Percentiles rank a stretch among this genome's conserved stretches.
These are phyloP conservation scores for Otolemur crassicaudatus DNA, from an alignment of 2,797 vertebrate genomes.

Conservation along the genomic window DNA sequence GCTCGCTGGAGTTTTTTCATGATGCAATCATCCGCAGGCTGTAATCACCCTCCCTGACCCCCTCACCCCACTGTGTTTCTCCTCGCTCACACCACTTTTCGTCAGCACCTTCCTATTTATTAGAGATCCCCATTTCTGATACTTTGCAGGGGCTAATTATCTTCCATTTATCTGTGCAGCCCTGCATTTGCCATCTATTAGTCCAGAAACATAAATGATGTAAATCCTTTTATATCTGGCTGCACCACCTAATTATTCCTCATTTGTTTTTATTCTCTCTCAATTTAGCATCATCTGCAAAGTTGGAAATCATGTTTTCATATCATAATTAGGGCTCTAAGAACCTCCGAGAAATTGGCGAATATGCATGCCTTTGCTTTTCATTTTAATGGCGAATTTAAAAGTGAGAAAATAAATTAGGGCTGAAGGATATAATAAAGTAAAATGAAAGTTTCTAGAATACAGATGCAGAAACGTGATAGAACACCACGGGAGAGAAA, in stretches of 20 bases:
- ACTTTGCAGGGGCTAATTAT: constrained; percentile 84
- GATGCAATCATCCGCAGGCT: constrained; percentile 60
- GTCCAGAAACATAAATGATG: constrained; percentile 85
- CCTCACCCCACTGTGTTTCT: constrained; percentile 38
- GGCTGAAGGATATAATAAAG: constrained; percentile 80
- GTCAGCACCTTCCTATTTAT: constrained; percentile 75
- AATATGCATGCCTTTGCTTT: constrained; percentile 72
- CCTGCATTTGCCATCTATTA: constrained; percentile 86
- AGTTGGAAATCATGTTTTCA: constrained; percentile 88
- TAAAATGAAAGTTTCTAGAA: constrained; percentile 76
- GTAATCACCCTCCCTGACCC: constrained; percentile 43
- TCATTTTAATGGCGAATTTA: constrained; percentile 84
- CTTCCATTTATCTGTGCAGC: constrained; percentile 86
- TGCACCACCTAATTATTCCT: constrained; percentile 87
- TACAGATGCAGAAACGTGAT: constrained; percentile 56
- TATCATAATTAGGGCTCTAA: constrained; percentile 88
- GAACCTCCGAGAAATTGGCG: constrained; percentile 81
- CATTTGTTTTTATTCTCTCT: constrained; percentile 90
- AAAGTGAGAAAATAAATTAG: constrained; percentile 85
- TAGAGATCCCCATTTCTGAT: constrained; percentile 80
- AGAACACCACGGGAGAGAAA: constrained; percentile 48
- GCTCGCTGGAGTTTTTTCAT: constrained; percentile 70
- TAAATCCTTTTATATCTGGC: constrained; percentile 87
- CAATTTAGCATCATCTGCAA: constrained; percentile 88
- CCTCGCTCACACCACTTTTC: constrained; percentile 63